Evolutionary conservation across 2,888 invertebrate species (phyloP).

Genomic region (Seira musarum): DNA sequence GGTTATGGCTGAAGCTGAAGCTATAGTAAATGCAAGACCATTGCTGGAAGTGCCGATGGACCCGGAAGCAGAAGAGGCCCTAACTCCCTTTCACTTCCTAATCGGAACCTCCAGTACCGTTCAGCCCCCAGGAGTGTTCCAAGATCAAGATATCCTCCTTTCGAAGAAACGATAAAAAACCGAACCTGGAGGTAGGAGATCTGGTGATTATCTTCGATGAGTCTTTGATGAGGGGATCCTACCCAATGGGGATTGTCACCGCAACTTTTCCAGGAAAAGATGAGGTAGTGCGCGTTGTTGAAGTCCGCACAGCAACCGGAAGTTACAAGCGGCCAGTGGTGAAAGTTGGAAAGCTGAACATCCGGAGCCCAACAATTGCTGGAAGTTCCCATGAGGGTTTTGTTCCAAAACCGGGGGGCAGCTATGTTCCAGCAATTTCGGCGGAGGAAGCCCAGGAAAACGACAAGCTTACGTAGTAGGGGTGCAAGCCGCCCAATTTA

Average conservation of each 20-base stretch:
- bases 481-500: too few species aligned
- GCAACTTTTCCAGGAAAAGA: constrained; percentile 37
- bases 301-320: constrained; percentile 35
- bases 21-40: constrained; percentile 16
- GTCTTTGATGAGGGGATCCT: background rate
- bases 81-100: constrained; percentile 33
- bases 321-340: constrained; percentile 13
- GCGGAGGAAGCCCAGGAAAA: too few species aligned
- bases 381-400: too few species aligned
- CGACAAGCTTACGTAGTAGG: too few species aligned
- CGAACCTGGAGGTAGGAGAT: constrained; percentile 21
- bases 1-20: constrained; percentile 13
- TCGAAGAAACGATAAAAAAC: background rate
- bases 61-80: background rate
- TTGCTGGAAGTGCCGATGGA: constrained; percentile 17
- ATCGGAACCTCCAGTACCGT: background rate
- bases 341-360: too few species aligned
- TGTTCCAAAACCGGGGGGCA: too few species aligned
- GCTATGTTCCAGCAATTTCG: too few species aligned
- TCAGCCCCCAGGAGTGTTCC: too few species aligned
- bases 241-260: constrained; percentile 5
- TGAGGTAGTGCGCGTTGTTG: constrained; percentile 42
- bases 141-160: too few species aligned
- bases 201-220: constrained; percentile 6
- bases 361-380: too few species aligned